Conservation (phyloP, 2,113 vertebrate genomes). For the Elaphurus davidianus region DNA sequence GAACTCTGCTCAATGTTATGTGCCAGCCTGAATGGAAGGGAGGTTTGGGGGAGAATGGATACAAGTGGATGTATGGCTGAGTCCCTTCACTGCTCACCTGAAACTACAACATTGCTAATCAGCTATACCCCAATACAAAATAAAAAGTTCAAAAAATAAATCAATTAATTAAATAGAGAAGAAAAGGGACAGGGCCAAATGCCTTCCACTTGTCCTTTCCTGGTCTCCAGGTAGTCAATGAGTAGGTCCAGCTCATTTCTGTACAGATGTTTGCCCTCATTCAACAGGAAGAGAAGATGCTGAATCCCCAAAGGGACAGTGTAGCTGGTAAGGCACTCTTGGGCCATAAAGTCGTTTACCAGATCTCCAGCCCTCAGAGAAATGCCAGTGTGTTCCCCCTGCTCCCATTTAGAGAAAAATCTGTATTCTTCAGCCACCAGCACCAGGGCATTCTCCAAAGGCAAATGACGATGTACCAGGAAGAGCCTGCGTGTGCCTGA, state of each 20-base stretch:
- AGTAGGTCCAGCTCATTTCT: constrained; percentile 79
- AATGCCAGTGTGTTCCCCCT: constrained; percentile 76
- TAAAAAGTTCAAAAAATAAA: neutral
- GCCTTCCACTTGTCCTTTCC: constrained; percentile 82
- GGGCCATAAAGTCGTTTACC: constrained; percentile 81
- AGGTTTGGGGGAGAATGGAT: neutral
- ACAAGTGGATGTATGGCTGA: neutral
- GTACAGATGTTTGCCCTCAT: constrained; percentile 80
- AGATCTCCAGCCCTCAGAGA: constrained; percentile 82
- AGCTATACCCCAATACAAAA: neutral
- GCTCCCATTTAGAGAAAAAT: constrained; percentile 69
- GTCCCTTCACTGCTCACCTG: neutral
- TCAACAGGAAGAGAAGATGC: constrained; percentile 81
- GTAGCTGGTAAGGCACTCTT: constrained; percentile 77
- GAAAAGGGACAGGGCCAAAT: neutral
- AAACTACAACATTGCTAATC: neutral
- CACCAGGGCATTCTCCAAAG: constrained; percentile 86
- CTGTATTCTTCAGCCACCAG: constrained; percentile 79
- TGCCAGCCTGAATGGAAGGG: neutral
- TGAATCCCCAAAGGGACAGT: constrained; percentile 76
- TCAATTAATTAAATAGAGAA: neutral
- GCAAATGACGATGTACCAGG: constrained; percentile 82
- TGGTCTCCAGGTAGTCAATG: constrained; percentile 75
- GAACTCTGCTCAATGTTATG: neutral
- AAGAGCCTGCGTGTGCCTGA: neutral